Percentiles rank a stretch among this genome's conserved stretches.
phyloP scores from a whole-genome alignment of 2,888 invertebrate genomes.

The Alloscopus bannaensis region DNA sequence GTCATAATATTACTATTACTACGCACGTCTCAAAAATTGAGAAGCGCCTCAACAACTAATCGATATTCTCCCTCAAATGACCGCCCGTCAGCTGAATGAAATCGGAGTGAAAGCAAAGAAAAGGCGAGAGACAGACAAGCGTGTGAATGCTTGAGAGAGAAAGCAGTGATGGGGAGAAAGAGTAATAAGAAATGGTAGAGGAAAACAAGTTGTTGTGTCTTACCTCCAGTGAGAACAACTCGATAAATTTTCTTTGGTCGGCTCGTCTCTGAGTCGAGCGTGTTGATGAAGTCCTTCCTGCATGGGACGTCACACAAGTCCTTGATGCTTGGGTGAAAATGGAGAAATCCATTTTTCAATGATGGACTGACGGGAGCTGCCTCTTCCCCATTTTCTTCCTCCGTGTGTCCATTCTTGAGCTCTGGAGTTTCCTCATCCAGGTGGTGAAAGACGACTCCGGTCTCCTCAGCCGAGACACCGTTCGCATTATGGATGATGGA shows the following conservation, averaged over 20 bases:
- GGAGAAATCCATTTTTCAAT: constrained; percentile 58
- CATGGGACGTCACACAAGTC: constrained; percentile 54
- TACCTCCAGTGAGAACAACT: constrained; percentile 93
- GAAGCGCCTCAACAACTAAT: too few species aligned
- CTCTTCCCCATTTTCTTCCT: not conserved
- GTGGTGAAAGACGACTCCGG: not conserved
- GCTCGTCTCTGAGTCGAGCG: constrained; percentile 59
- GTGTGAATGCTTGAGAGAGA: too few species aligned
- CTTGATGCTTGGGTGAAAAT: constrained; percentile 54
- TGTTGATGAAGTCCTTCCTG: constrained; percentile 58
- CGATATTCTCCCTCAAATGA: too few species aligned
- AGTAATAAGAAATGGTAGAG: constrained; percentile 7
- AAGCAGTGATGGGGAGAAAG: not conserved
- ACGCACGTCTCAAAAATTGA: too few species aligned
- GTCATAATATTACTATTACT: too few species aligned
- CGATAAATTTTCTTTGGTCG: constrained; percentile 84
- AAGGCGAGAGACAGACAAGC: too few species aligned
- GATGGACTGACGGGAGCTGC: constrained; percentile 17
- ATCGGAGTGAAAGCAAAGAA: too few species aligned
- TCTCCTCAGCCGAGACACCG: not conserved
- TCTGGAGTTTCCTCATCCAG: constrained; percentile 3
- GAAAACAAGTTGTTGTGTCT: constrained; percentile 75
- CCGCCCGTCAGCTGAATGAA: too few species aligned
- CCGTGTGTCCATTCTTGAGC: constrained; percentile 20
- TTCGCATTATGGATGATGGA: not conserved